phyloP scores from a whole-genome alignment of 1,140 invertebrate species.

The Vanessa atalanta region DNA sequence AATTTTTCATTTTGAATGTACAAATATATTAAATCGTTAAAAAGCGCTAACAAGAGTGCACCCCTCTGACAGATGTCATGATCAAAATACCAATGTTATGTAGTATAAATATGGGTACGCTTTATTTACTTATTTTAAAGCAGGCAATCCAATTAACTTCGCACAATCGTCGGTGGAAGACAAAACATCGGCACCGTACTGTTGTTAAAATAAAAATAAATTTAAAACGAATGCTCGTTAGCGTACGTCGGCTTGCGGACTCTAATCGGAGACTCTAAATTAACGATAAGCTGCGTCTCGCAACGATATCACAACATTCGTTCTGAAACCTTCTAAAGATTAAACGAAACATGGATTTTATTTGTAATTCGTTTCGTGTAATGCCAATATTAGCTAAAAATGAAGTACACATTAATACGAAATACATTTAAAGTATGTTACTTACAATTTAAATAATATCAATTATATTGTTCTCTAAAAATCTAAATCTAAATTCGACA shows the following conservation, averaged over 20 bases:
- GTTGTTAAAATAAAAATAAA: slow-evolving; percentile 76
- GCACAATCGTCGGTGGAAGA: slow-evolving; percentile 66
- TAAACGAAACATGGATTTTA: slow-evolving; percentile 69
- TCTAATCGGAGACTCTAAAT: slow-evolving; percentile 79
- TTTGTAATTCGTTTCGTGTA: slow-evolving; percentile 59
- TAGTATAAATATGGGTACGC: slow-evolving; percentile 33
- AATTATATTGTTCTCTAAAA: too few species aligned
- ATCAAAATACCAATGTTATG: slow-evolving; percentile 23
- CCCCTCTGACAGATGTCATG: slow-evolving; percentile 29
- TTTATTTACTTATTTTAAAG: slow-evolving; percentile 50
- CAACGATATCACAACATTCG: slow-evolving; percentile 74
- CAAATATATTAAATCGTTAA: slow-evolving; percentile 1
- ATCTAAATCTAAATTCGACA: too few species aligned
- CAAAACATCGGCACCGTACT: slow-evolving; percentile 72
- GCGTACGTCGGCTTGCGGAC: slow-evolving; percentile 66
- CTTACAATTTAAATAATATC: too few species aligned
- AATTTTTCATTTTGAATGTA: slow-evolving; percentile 14
- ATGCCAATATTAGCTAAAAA: slow-evolving; percentile 1
- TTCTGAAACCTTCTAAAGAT: slow-evolving; percentile 72
- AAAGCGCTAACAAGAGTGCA: background rate
- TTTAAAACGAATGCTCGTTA: slow-evolving; percentile 75
- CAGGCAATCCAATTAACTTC: slow-evolving; percentile 72
- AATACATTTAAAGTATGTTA: background rate
- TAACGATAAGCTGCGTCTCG: slow-evolving; percentile 73
- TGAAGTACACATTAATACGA: background rate